These are phyloP conservation scores for Mus caroli DNA, from an alignment of 2,797 vertebrate genomes.

Conservation along the genomic window DNA sequence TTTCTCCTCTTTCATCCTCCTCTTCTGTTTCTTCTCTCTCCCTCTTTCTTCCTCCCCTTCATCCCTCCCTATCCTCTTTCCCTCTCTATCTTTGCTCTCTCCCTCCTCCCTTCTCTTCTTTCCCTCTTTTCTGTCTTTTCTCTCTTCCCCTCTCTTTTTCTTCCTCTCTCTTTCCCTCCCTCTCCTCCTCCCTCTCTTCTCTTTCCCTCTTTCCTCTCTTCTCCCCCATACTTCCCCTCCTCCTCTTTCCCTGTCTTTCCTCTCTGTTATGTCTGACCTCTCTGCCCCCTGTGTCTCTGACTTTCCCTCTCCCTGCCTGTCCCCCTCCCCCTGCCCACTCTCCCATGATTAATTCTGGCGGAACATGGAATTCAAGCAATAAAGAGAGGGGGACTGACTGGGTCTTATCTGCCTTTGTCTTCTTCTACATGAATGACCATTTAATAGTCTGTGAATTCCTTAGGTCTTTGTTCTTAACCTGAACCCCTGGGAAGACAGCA, in stretches of 20 bases:
- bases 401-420: neutral
- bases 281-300: neutral
- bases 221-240: no score
- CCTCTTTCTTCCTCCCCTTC: no score
- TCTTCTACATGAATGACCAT: neutral
- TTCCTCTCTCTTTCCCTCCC: neutral
- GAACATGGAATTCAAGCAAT: rapidly evolving
- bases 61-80: neutral
- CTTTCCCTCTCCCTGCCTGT: neutral
- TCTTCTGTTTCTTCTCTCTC: no score
- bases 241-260: neutral
- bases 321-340: neutral
- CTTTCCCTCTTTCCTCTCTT: neutral
- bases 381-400: rapidly evolving
- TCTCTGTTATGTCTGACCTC: neutral
- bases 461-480: neutral
- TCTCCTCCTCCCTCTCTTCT: neutral
- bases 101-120: no score
- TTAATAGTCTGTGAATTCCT: neutral
- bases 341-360: neutral
- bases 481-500: neutral
- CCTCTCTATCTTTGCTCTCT: neutral
- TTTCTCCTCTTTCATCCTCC: neutral
- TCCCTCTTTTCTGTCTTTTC: neutral
- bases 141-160: neutral